Evolutionary conservation across 2,797 vertebrate genomes (phyloP).

Genomic region (Selene dorsalis): DNA sequence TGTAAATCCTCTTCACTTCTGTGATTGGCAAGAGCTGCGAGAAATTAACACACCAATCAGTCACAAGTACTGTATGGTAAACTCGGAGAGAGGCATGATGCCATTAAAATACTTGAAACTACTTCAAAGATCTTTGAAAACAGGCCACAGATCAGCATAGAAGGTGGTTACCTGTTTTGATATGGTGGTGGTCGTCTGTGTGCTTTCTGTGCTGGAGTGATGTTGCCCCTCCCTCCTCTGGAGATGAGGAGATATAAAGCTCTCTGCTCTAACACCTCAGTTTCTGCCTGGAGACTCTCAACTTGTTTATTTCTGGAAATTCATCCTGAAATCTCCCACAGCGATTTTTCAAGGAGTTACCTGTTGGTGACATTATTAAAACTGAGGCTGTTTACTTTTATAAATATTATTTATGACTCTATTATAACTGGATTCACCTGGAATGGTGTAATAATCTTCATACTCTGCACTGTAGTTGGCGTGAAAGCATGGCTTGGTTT

Average conservation of each 20-base stretch:
- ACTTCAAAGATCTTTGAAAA: background rate
- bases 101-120: too few species aligned
- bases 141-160: background rate
- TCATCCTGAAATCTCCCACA: background rate
- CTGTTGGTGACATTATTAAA: background rate
- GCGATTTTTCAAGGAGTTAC: background rate
- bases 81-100: too few species aligned
- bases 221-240: conserved; percentile 72
- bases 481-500: conserved; percentile 61
- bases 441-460: background rate
- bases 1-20: background rate
- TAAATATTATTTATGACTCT: background rate
- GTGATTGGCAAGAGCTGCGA: background rate
- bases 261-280: conserved; percentile 9
- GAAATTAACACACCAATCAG: background rate
- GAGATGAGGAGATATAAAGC: conserved; percentile 53
- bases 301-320: conserved; percentile 2
- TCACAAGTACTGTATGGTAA: too few species aligned
- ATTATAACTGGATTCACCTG: background rate
- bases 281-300: conserved; percentile 10
- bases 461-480: rapidly evolving
- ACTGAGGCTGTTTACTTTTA: background rate
- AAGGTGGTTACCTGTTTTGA: background rate
- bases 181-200: background rate
- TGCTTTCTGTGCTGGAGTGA: conserved; percentile 8